Percentiles rank a stretch among this genome's conserved stretches.
phyloP scores from a whole-genome alignment of 2,888 invertebrate genomes.

The Dynastes tityus region DNA sequence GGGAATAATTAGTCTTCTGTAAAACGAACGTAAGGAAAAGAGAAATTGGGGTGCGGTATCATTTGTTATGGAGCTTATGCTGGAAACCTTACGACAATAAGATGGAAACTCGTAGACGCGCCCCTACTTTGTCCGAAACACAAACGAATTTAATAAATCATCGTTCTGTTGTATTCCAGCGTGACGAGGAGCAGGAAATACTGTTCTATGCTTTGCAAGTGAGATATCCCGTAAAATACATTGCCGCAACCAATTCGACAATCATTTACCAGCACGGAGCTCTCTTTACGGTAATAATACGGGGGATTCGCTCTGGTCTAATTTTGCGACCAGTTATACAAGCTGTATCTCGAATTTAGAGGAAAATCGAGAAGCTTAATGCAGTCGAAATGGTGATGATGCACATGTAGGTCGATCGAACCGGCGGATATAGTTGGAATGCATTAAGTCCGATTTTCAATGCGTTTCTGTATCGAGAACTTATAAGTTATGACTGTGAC shows the following conservation, averaged over 20 bases:
- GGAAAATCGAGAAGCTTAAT: neutral
- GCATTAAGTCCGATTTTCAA: too few relatives aligned
- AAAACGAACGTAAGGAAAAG: neutral
- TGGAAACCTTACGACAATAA: conserved; percentile 7
- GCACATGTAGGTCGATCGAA: too few relatives aligned
- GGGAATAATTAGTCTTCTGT: conserved; percentile 5
- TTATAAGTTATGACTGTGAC: too few relatives aligned
- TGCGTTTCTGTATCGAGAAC: too few relatives aligned
- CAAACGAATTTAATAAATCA: conserved; percentile 44
- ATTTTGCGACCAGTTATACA: neutral
- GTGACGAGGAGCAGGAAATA: neutral
- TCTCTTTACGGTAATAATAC: neutral
- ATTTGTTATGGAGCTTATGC: neutral
- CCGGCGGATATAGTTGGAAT: too few relatives aligned
- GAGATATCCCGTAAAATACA: too few relatives aligned
- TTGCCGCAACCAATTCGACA: too few relatives aligned
- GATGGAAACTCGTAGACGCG: neutral
- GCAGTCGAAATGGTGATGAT: neutral
- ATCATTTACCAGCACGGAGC: too few relatives aligned
- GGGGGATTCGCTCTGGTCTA: neutral
- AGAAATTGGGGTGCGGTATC: neutral
- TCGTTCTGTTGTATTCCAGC: neutral
- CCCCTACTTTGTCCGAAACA: conserved; percentile 25
- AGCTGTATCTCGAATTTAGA: neutral
- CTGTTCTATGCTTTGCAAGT: too few relatives aligned